Evolutionary conservation across 2,888 invertebrate species (phyloP), one percentile per base, ranked within the genome.

Genomic region (Poecilobothrus nobilitatus): DNA sequence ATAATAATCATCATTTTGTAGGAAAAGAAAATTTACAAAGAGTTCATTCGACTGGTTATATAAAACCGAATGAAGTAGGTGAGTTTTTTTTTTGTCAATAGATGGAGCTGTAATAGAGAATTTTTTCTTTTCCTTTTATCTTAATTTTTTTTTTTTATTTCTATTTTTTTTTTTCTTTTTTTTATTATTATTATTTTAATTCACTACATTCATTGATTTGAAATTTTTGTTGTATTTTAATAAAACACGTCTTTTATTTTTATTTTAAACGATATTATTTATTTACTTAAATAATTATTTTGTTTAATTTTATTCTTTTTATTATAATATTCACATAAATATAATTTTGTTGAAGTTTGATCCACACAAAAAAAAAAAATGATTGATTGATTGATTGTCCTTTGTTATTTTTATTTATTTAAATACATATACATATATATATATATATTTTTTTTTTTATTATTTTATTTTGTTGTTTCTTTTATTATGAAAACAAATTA

Each of bases 1-100:
- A 53, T 4, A 53, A 53, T 15, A 53, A 53, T 53, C 27, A 53
- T 53, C 15, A 18, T 41, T 53, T 53, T 53, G 53, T 53, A 53
- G 53, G 53, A n/a, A 53, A 53, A 53, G 53, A 53, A 53, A 53
- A 53, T 67, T 67, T 67, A 22, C 18, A 67, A 66, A 69, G 33
- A 65, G 37, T 63, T 41, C 65, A 15, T 37, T 37, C 33, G 62
- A 92, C 53, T 18, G 53, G 53, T 22, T 63, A 82, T 76, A 84
- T 86, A 74, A 86, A 86, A 75, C 88, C 88, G 76, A 88, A 89
- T 84, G 86, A 85, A 82, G 82, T 83, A 78, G 80, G 85, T 85
- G 82, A 81, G 83, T 81, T 65, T 27, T 27, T 27, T 27, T 27
- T 27, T 27, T 27, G 27, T 27, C 10, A 21, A 63, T 20, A 63